Evolutionary conservation across 2,797 vertebrate genomes (phyloP).

Genomic region (Botia kubotai): DNA sequence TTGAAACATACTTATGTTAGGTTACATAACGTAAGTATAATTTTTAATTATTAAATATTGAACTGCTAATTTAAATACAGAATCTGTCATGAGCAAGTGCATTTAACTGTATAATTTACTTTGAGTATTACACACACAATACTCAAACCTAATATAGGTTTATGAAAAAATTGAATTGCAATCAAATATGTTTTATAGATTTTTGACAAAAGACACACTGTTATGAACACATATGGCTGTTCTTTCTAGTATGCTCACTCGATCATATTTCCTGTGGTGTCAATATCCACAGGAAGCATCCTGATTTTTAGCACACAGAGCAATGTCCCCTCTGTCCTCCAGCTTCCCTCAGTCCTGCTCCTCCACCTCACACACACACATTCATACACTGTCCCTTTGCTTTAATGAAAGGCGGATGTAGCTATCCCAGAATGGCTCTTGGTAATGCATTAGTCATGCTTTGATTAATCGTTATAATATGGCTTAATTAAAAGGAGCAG

Average conservation of each 20-base stretch:
- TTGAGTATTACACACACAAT: too few relatives aligned
- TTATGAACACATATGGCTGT: neutral
- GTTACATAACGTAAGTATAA: too few relatives aligned
- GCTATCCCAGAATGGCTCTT: neutral
- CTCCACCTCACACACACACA: neutral
- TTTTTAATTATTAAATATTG: too few relatives aligned
- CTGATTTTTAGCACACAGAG: neutral
- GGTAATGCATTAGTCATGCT: constrained; percentile 32
- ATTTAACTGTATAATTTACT: too few relatives aligned
- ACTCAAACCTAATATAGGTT: too few relatives aligned
- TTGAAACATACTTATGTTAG: too few relatives aligned
- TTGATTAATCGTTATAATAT: constrained; percentile 49
- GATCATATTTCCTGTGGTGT: constrained; percentile 24
- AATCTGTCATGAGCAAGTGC: too few relatives aligned
- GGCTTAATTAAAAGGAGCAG: constrained; percentile 54
- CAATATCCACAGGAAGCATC: constrained; percentile 25
- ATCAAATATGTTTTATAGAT: too few relatives aligned
- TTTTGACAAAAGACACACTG: neutral
- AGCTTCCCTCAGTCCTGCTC: neutral
- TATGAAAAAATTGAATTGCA: too few relatives aligned
- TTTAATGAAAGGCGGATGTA: constrained; percentile 33
- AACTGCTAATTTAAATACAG: too few relatives aligned
- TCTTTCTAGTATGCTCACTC: neutral
- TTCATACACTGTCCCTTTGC: neutral
- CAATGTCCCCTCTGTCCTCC: constrained; percentile 41